phyloP scores from a whole-genome alignment of 2,888 invertebrate species.

The Drosophila mettleri region DNA sequence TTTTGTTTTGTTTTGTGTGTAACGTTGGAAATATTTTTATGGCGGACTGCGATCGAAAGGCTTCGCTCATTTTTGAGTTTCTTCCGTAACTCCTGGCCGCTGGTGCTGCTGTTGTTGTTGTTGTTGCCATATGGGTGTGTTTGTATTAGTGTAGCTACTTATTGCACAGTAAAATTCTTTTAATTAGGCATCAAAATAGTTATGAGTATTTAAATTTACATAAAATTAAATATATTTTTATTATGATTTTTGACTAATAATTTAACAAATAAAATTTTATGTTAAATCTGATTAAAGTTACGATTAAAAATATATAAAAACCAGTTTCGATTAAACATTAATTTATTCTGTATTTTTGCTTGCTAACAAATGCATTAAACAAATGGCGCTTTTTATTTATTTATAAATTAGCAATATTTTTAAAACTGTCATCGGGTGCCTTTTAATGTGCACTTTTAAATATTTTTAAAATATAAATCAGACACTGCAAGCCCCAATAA shows the following conservation, averaged over 20 bases:
- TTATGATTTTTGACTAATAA: neutral
- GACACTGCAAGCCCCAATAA: neutral
- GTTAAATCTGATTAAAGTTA: neutral
- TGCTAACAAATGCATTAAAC: conserved; percentile 4
- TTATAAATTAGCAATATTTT: conserved; percentile 7
- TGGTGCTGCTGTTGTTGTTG: conserved; percentile 1
- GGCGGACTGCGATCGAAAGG: conserved; percentile 78
- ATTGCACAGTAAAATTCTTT: conserved; percentile 1
- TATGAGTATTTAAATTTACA: neutral
- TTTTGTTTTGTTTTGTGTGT: conserved; percentile 6
- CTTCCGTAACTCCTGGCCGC: conserved; percentile 39
- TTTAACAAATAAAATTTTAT: neutral
- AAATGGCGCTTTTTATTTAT: conserved; percentile 4
- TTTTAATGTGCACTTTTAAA: neutral
- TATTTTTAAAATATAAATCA: neutral
- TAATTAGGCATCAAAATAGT: conserved; percentile 8
- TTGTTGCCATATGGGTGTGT: neutral
- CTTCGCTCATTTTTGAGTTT: conserved; percentile 53
- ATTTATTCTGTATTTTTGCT: neutral
- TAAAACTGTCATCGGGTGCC: neutral
- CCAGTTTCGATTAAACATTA: conserved; percentile 1
- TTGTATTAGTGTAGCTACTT: neutral
- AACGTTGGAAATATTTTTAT: conserved; percentile 71
- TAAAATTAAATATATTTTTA: neutral
- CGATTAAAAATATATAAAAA: neutral